Percentiles rank a stretch among this genome's conserved stretches.
Conservation (phyloP, 1,140 invertebrate species). For the Polypedilum pembai region DNA sequence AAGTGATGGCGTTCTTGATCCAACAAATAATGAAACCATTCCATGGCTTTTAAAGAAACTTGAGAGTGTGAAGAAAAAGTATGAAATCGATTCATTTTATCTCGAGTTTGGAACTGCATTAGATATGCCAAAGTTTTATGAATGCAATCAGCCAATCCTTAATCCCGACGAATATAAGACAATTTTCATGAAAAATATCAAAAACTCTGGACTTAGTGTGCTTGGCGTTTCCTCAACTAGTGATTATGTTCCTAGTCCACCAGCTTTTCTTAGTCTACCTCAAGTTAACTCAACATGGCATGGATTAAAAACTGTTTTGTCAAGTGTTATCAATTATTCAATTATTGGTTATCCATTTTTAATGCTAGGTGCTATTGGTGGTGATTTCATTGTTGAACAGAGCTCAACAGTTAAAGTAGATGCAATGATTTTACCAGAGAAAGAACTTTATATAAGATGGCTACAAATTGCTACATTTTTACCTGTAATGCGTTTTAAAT, state of each 20-base stretch:
- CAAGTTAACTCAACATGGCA: slow-evolving; percentile 84
- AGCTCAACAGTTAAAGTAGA: not conserved
- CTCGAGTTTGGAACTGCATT: slow-evolving; percentile 82
- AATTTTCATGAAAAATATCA: slow-evolving; percentile 57
- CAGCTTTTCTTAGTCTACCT: slow-evolving; percentile 78
- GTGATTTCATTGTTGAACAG: slow-evolving; percentile 49
- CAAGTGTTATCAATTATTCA: slow-evolving; percentile 77
- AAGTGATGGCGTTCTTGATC: slow-evolving; percentile 73
- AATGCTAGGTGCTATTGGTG: slow-evolving; percentile 87
- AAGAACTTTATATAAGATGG: slow-evolving; percentile 89
- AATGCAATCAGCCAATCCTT: slow-evolving; percentile 59
- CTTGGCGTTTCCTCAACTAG: slow-evolving; percentile 65
- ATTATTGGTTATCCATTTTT: slow-evolving; percentile 83
- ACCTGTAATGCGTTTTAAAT: slow-evolving; percentile 84
- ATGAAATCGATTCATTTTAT: slow-evolving; percentile 81
- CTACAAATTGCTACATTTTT: slow-evolving; percentile 87
- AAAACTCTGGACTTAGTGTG: slow-evolving; percentile 53
- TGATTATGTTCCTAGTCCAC: slow-evolving; percentile 69
- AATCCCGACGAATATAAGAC: slow-evolving; percentile 78
- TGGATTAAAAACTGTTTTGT: slow-evolving; percentile 74
- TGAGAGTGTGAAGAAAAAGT: slow-evolving; percentile 58
- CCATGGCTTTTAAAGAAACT: slow-evolving; percentile 75
- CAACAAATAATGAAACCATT: slow-evolving; percentile 69
- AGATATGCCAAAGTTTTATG: slow-evolving; percentile 78
- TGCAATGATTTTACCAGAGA: slow-evolving; percentile 54